phyloP scores from a whole-genome alignment of 2,113 vertebrate species.

The Pterocles orientalis region DNA sequence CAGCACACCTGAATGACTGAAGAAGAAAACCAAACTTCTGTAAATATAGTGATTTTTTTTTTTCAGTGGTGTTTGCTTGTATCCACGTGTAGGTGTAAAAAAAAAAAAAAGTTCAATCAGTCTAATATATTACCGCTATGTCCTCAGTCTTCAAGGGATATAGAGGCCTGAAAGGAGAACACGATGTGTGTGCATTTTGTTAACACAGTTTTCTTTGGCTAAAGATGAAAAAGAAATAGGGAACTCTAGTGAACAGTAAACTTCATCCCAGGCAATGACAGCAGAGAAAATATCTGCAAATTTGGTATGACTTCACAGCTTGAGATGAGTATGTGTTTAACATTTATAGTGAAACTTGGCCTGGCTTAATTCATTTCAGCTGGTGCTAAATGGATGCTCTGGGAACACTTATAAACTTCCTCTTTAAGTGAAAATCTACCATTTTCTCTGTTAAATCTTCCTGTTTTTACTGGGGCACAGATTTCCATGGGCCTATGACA shows the following conservation, averaged over 20 bases:
- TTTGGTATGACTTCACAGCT: background rate
- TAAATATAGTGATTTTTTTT: background rate
- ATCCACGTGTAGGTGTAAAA: background rate
- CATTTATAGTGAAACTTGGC: background rate
- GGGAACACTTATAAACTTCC: background rate
- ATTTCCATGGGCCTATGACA: background rate
- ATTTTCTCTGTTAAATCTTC: background rate
- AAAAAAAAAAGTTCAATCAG: background rate
- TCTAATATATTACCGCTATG: background rate
- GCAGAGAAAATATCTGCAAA: background rate
- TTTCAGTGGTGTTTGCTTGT: background rate
- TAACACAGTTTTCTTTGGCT: background rate
- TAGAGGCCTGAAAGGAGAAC: background rate
- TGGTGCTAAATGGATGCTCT: background rate
- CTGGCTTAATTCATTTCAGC: background rate
- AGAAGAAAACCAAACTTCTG: background rate
- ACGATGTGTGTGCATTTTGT: background rate
- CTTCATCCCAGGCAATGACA: background rate
- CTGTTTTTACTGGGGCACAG: background rate
- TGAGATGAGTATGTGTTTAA: background rate
- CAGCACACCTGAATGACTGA: background rate
- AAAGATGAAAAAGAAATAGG: slow-evolving; percentile 6
- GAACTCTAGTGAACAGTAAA: background rate
- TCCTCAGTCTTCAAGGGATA: background rate
- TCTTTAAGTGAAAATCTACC: background rate